Evolutionary conservation across 2,797 vertebrate genomes (phyloP).

Genomic region (Pteronotus mesoamericanus): DNA sequence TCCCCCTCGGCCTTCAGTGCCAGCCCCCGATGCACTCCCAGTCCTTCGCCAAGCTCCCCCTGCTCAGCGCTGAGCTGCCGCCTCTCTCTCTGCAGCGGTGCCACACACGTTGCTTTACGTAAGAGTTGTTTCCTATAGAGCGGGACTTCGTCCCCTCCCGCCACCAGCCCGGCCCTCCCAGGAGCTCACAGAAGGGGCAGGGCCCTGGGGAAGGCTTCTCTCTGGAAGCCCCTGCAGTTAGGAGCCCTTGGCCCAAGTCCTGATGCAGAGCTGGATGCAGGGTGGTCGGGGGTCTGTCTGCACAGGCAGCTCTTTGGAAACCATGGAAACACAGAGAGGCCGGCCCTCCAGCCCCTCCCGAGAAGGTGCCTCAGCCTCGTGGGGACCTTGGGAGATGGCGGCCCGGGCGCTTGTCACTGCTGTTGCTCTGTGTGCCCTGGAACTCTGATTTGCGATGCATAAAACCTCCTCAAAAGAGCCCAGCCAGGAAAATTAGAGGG

Average conservation of each 20-base stretch:
- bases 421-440: neutral
- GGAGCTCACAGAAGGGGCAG: neutral
- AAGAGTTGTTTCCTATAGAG: neutral
- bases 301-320: neutral
- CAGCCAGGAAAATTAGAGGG: neutral
- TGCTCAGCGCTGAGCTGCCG: neutral
- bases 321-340: fast-evolving
- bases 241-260: neutral
- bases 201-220: neutral
- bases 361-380: fast-evolving
- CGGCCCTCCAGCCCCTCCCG: neutral
- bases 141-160: neutral
- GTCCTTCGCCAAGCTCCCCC: too few species aligned
- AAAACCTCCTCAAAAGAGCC: conserved; percentile 1
- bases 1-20: fast-evolving
- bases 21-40: neutral
- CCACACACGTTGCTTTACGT: neutral
- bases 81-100: fast-evolving
- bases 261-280: fast-evolving
- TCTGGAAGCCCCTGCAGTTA: neutral
- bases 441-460: neutral
- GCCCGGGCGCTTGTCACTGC: neutral
- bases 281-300: fast-evolving
- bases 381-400: fast-evolving
- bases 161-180: neutral